Conservation (phyloP, 2,797 vertebrate genomes). For the Nasua narica region DNA sequence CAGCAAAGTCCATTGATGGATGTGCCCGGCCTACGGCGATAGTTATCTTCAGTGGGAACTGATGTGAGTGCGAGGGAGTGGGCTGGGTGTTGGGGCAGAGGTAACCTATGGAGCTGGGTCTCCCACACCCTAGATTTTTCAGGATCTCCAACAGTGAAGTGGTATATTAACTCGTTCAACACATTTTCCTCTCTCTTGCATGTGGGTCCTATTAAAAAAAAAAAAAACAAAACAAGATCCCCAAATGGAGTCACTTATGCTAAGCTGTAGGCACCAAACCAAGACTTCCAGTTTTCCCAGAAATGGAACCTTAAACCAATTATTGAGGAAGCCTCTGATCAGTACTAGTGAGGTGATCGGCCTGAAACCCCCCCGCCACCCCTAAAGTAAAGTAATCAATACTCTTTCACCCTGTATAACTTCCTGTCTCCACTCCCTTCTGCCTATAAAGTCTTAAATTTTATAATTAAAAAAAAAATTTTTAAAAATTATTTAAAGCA, state of each 20-base stretch:
- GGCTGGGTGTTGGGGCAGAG: not conserved
- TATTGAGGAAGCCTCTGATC: not conserved
- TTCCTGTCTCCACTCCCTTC: not conserved
- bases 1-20: accelerated
- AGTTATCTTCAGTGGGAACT: not conserved
- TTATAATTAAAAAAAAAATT: too few relatives aligned
- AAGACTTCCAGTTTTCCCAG: not conserved
- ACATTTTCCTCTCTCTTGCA: not conserved
- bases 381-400: not conserved
- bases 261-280: not conserved
- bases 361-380: not conserved
- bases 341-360: not conserved
- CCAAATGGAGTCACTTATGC: not conserved
- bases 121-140: not conserved
- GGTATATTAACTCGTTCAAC: not conserved
- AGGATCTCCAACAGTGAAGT: not conserved
- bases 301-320: not conserved
- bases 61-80: not conserved
- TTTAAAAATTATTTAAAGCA: too few relatives aligned
- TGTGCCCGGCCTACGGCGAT: accelerated
- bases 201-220: not conserved
- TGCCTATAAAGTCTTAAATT: not conserved
- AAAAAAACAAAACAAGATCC: not conserved
- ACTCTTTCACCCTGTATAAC: not conserved
- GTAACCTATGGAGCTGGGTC: not conserved